Evolutionary conservation across 2,797 vertebrate species (phyloP), one percentile per base, ranked within the genome.

Genomic region (Acipenser transmontanus): DNA sequence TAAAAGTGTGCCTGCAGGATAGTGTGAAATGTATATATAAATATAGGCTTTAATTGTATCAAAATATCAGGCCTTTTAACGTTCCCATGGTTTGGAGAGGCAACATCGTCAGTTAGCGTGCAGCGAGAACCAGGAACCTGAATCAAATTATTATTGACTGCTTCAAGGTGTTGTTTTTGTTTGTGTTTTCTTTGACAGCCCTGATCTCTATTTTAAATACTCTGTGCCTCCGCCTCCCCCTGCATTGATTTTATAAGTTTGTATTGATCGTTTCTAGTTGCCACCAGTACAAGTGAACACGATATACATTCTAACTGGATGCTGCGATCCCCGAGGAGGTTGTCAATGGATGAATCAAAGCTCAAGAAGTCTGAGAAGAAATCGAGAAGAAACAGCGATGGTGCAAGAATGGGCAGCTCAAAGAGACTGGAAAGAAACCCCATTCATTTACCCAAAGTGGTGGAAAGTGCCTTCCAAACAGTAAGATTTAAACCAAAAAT

Each of bases 271-370:
- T 34, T 79, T 78, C 63, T 84, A 98, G 97, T 95, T 85, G 95
- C 95, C 68, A 96, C 93, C 73, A 98, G 95, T 78, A 95, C 96
- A 0, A 87, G 84, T 0, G 92, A 95, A 66, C 96, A 99, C 67
- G 93, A 94, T 78, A 86, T 98, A 72, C 97, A 99, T 82, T 98
- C 95, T 62, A 99, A 99, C 85, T 99, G 97, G 97, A 91, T 95
- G 50, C 74, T 99, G 72, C 88, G 93, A 47, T 93, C 88, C 13
- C 95, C 95, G 0, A 88, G 93, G 12, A 87, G 88, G 64, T 82
- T 79, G 66, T 90, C 86, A 0, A 67, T 88, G n/a, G 91, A 87
- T 0, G 76, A 83, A 1, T 74, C 71, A 1, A 78, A 78, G 12
- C 66, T 78, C 12, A 67, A 70, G 59, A 76, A 63, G 0, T 65